Evolutionary conservation across 2,888 invertebrate genomes (phyloP).

Genomic region (Phragmatobia fuliginosa): DNA sequence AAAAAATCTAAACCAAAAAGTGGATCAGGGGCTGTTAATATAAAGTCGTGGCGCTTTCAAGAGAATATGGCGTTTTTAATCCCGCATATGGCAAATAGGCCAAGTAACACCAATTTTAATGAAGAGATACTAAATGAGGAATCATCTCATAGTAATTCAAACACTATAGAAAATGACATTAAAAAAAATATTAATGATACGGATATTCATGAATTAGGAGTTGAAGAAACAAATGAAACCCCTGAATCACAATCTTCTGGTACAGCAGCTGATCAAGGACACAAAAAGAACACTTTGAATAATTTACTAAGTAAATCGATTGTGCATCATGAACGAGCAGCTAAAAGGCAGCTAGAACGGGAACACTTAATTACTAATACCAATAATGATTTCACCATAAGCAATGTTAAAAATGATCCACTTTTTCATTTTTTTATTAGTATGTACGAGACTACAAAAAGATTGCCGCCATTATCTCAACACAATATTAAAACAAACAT

Average conservation of each 20-base stretch:
- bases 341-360: too few relatives aligned
- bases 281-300: slow-evolving; percentile 8
- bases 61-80: slow-evolving; percentile 24
- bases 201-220: slow-evolving; percentile 17
- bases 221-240: slow-evolving; percentile 18
- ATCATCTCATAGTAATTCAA: slow-evolving; percentile 22
- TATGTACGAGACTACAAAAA: slow-evolving; percentile 33
- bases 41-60: slow-evolving; percentile 20
- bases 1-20: too few relatives aligned
- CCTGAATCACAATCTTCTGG: slow-evolving; percentile 14
- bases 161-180: slow-evolving; percentile 26
- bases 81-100: slow-evolving; percentile 22
- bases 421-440: slow-evolving; percentile 33
- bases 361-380: slow-evolving; percentile 15
- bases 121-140: slow-evolving; percentile 18
- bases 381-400: slow-evolving; percentile 25
- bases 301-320: too few relatives aligned
- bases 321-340: too few relatives aligned
- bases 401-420: slow-evolving; percentile 31
- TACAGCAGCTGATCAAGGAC: slow-evolving; percentile 23
- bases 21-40: slow-evolving; percentile 14
- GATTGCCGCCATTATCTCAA: slow-evolving; percentile 29
- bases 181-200: slow-evolving; percentile 16
- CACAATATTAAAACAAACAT: slow-evolving; percentile 27
- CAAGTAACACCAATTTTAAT: slow-evolving; percentile 22